phyloP scores from a whole-genome alignment of 2,888 invertebrate genomes.

The Erpobdella octoculata region DNA sequence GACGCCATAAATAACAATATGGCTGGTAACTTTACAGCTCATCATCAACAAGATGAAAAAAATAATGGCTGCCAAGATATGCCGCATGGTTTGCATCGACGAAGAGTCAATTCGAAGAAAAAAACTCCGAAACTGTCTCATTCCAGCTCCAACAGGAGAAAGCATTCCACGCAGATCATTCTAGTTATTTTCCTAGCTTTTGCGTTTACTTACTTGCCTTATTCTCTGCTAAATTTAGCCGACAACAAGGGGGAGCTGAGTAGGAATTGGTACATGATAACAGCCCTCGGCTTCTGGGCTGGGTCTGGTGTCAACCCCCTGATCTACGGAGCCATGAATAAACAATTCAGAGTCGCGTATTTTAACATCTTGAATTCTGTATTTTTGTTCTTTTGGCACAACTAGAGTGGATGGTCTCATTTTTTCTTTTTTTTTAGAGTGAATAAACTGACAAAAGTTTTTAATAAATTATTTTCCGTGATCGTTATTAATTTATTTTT shows the following conservation, averaged over 20 bases:
- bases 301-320: slow-evolving; percentile 30
- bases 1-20: not conserved
- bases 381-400: slow-evolving; percentile 4
- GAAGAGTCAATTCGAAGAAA: no score
- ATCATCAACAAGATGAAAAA: no score
- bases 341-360: slow-evolving; percentile 29
- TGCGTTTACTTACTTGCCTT: slow-evolving; percentile 30
- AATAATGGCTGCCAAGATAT: no score
- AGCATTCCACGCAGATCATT: slow-evolving; percentile 30
- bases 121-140: no score
- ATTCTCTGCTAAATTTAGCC: slow-evolving; percentile 30
- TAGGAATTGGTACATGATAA: slow-evolving; percentile 30
- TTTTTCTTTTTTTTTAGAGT: no score
- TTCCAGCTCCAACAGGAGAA: not conserved
- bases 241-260: slow-evolving; percentile 11
- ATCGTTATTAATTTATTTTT: no score
- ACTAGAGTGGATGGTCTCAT: no score
- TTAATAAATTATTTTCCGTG: no score
- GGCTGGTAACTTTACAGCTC: no score
- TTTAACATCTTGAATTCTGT: not conserved
- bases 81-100: no score
- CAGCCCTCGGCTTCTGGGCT: slow-evolving; percentile 30
- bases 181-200: slow-evolving; percentile 30
- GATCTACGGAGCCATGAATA: slow-evolving; percentile 31
- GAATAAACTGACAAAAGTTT: no score